Percentiles rank a stretch among this genome's conserved stretches.
Evolutionary conservation across 92 coral and sea anemone genomes (phyloP).

Genomic region (Isaurus tuberculatus): DNA sequence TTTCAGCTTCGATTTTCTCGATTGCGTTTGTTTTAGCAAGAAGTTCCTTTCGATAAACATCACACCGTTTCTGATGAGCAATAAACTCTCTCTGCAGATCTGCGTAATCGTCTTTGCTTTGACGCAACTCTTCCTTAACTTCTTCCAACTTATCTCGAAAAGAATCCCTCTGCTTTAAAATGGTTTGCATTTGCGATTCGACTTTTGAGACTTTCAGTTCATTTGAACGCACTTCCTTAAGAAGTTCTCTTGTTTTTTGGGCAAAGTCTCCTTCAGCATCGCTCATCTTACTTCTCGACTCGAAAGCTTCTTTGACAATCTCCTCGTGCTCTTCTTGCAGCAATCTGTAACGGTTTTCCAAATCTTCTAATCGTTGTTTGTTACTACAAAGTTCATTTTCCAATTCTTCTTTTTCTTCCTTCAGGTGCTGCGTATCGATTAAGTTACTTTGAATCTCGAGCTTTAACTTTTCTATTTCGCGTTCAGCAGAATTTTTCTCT

Average conservation of each 20-base stretch:
- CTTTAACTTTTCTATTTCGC: slow-evolving; percentile 71
- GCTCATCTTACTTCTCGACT: slow-evolving; percentile 65
- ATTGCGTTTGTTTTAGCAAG: slow-evolving; percentile 78
- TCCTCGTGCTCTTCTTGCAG: slow-evolving; percentile 86
- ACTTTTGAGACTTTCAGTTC: slow-evolving; percentile 80
- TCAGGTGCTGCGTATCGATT: slow-evolving; percentile 69
- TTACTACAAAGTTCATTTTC: slow-evolving; percentile 72
- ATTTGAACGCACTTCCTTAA: slow-evolving; percentile 76
- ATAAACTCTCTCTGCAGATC: slow-evolving; percentile 87
- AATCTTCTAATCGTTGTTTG: slow-evolving; percentile 68
- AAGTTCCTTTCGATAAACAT: slow-evolving; percentile 85
- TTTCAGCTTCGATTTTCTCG: slow-evolving; percentile 82
- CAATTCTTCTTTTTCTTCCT: slow-evolving; percentile 72
- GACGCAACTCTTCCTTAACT: slow-evolving; percentile 77
- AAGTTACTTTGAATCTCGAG: slow-evolving; percentile 67
- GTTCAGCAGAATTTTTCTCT: slow-evolving; percentile 69
- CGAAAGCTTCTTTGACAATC: slow-evolving; percentile 60
- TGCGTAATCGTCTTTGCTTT: slow-evolving; percentile 81
- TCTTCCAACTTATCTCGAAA: slow-evolving; percentile 80
- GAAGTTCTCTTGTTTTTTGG: slow-evolving; percentile 67
- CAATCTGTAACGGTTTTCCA: slow-evolving; percentile 74
- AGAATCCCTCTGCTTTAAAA: slow-evolving; percentile 84
- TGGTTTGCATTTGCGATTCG: slow-evolving; percentile 85
- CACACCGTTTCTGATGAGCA: slow-evolving; percentile 94
- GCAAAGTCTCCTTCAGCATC: slow-evolving; percentile 75